phyloP scores from a whole-genome alignment of 1,140 invertebrate genomes.

The Atopsyche davidsoni region DNA sequence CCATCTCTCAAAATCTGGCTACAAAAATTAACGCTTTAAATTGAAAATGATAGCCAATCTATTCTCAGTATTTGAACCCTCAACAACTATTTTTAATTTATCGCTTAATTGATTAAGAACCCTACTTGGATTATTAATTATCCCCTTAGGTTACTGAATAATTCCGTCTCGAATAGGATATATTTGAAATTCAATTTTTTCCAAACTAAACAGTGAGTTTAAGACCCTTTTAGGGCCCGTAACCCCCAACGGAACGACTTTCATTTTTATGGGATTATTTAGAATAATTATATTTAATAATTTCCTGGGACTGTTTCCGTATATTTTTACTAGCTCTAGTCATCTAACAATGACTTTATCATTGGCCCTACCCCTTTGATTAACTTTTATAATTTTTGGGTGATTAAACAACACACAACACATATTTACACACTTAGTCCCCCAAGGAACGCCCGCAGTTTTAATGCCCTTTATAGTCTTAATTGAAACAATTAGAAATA shows the following conservation, averaged over 20 bases:
- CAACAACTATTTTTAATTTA: conserved; percentile 39
- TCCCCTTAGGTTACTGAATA: conserved; percentile 44
- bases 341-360: conserved; percentile 52
- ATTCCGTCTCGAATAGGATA: conserved; percentile 43
- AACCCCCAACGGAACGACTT: conserved; percentile 39
- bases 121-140: conserved; percentile 42
- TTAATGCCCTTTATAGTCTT: conserved; percentile 52
- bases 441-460: conserved; percentile 49
- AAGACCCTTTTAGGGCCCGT: conserved; percentile 43
- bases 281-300: conserved; percentile 54
- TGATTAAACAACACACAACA: conserved; percentile 49
- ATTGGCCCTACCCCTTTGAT: conserved; percentile 53
- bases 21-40: no score
- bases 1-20: conserved; percentile 30
- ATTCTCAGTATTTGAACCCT: conserved; percentile 51
- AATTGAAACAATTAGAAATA: no score
- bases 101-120: conserved; percentile 52
- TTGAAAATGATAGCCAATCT: conserved; percentile 52
- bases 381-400: conserved; percentile 53
- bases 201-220: conserved; percentile 49
- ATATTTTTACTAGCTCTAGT: conserved; percentile 58
- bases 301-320: conserved; percentile 59
- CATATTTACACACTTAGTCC: conserved; percentile 57
- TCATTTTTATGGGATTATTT: conserved; percentile 52
- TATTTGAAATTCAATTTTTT: conserved; percentile 42